A percentile compares a stretch with the other conserved stretches of the same genome.
phyloP scores from a whole-genome alignment of 1,140 invertebrate genomes.

The Drosophila nebulosa region DNA sequence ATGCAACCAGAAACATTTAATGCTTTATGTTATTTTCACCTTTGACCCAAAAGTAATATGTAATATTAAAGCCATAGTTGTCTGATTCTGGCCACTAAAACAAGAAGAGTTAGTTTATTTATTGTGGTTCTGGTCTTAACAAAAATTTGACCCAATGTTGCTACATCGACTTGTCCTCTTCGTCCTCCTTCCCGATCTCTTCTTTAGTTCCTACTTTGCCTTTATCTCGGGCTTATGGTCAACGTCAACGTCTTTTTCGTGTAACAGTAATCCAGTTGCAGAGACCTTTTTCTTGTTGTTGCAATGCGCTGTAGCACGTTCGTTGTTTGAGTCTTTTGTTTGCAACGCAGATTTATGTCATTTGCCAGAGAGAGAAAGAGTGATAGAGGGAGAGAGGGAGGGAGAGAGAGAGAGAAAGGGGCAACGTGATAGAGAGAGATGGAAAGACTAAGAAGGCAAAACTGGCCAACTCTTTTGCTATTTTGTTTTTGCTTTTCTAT shows the following conservation, averaged over 20 bases:
- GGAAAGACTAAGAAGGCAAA: slow-evolving; percentile 20
- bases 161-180: background rate
- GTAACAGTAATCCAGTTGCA: slow-evolving; percentile 76
- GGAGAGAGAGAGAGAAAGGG: background rate
- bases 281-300: slow-evolving; percentile 44
- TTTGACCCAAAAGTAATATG: no score
- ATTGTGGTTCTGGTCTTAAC: background rate
- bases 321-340: slow-evolving; percentile 75
- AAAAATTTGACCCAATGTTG: slow-evolving; percentile 36
- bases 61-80: no score
- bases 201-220: background rate
- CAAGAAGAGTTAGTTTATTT: no score
- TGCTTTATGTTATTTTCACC: no score
- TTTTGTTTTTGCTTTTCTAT: slow-evolving; percentile 21
- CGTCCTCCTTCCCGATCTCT: no score
- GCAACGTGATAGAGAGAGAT: background rate
- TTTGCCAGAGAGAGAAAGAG: slow-evolving; percentile 16
- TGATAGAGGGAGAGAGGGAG: background rate
- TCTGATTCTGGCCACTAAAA: no score
- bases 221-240: background rate
- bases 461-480: background rate
- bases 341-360: slow-evolving; percentile 76
- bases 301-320: slow-evolving; percentile 60
- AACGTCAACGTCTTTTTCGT: slow-evolving; percentile 12
- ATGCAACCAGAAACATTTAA: no score